Evolutionary conservation across 2,113 vertebrate species (phyloP).

Genomic region (Rostratula benghalensis): DNA sequence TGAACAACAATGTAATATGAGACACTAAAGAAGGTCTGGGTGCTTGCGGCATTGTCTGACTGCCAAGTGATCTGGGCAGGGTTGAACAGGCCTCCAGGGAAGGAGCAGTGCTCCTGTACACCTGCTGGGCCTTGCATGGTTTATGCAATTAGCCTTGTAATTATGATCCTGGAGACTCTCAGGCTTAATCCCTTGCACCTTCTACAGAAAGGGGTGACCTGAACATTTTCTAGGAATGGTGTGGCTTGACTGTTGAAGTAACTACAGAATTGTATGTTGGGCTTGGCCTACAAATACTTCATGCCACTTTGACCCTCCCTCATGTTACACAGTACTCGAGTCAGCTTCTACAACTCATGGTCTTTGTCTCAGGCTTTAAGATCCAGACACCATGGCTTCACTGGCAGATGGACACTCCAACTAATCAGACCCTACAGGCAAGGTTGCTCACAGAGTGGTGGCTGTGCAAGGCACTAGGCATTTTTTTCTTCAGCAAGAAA

Average conservation of each 20-base stretch:
- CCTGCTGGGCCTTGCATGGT: not conserved
- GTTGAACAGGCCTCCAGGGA: not conserved
- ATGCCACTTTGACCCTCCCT: not conserved
- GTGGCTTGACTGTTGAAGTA: not conserved
- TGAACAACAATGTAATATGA: not conserved
- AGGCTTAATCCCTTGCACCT: not conserved
- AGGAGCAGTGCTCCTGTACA: not conserved
- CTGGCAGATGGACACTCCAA: not conserved
- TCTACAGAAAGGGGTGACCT: not conserved
- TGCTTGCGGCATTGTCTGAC: not conserved
- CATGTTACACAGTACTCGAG: not conserved
- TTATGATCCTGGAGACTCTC: not conserved
- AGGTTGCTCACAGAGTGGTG: not conserved
- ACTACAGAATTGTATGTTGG: not conserved
- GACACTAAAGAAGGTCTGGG: not conserved
- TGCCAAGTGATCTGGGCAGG: not conserved
- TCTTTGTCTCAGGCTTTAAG: not conserved
- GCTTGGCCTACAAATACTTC: not conserved
- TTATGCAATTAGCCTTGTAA: not conserved
- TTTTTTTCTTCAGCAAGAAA: not conserved
- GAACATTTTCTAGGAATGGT: not conserved
- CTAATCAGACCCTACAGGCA: not conserved
- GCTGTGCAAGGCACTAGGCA: not conserved
- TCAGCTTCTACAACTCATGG: not conserved
- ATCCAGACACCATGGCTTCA: not conserved